Conservation (phyloP, 2,113 vertebrate species). For the Bambusicola thoracicus region DNA sequence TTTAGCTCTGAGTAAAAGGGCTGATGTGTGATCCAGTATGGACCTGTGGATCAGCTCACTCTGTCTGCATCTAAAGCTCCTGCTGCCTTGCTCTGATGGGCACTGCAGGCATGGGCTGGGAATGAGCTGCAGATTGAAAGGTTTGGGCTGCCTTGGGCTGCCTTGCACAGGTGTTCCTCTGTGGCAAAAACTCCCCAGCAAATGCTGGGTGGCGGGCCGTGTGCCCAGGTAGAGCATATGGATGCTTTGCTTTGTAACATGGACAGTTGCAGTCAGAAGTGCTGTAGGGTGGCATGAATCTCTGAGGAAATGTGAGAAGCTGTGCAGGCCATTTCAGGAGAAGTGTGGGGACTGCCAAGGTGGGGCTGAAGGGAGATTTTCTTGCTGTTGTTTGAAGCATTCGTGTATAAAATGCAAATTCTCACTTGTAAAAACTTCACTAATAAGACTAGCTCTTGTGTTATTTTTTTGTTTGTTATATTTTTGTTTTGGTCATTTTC, state of each 20-base stretch:
- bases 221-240: accelerated
- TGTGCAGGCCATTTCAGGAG: accelerated
- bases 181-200: background rate
- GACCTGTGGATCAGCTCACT: background rate
- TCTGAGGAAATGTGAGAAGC: background rate
- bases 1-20: background rate
- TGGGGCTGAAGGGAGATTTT: background rate
- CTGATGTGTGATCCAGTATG: background rate
- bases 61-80: background rate
- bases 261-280: background rate
- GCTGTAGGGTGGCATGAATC: accelerated
- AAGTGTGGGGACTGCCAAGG: accelerated
- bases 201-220: background rate
- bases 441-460: slow-evolving; percentile 66
- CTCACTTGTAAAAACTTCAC: background rate
- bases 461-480: slow-evolving; percentile 45
- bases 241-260: background rate
- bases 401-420: background rate
- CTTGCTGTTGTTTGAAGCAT: background rate
- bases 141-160: background rate
- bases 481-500: slow-evolving; percentile 61
- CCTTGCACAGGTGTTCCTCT: background rate
- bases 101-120: background rate
- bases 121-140: background rate
- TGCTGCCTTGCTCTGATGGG: background rate